A percentile compares a stretch with the other conserved stretches of the same genome.
phyloP scores from a whole-genome alignment of 1,140 invertebrate genomes.

The Rhizoglyphus robini region DNA sequence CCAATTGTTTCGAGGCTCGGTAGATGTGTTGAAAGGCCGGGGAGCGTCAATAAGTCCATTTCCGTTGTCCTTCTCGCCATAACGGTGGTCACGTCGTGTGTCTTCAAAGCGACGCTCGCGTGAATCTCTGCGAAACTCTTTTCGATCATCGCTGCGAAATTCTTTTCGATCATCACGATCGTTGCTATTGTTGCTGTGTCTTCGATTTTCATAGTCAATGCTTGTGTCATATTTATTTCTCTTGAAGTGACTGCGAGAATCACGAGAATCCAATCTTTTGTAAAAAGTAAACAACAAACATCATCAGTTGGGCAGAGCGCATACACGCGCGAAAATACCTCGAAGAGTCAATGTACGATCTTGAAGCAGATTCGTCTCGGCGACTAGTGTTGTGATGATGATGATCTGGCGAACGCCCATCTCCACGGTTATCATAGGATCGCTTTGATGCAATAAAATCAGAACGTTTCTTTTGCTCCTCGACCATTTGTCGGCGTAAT shows the following conservation, averaged over 20 bases:
- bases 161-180: conserved; percentile 14
- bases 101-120: neutral
- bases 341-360: neutral
- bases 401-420: neutral
- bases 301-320: neutral
- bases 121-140: conserved; percentile 6
- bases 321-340: neutral
- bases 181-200: neutral
- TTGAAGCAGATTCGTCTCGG: neutral
- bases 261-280: neutral
- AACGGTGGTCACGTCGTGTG: neutral
- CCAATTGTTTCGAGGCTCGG: neutral
- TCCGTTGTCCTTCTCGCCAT: neutral
- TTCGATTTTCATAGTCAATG: neutral
- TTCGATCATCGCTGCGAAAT: neutral
- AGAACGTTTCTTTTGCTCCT: neutral
- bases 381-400: neutral
- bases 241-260: neutral
- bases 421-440: neutral
- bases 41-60: neutral
- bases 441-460: neutral
- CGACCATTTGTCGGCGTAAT: conserved; percentile 31
- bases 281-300: neutral
- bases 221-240: neutral
- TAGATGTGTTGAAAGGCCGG: neutral